phyloP scores from a whole-genome alignment of 1,140 invertebrate genomes.

The Vollenhovia emeryi region DNA sequence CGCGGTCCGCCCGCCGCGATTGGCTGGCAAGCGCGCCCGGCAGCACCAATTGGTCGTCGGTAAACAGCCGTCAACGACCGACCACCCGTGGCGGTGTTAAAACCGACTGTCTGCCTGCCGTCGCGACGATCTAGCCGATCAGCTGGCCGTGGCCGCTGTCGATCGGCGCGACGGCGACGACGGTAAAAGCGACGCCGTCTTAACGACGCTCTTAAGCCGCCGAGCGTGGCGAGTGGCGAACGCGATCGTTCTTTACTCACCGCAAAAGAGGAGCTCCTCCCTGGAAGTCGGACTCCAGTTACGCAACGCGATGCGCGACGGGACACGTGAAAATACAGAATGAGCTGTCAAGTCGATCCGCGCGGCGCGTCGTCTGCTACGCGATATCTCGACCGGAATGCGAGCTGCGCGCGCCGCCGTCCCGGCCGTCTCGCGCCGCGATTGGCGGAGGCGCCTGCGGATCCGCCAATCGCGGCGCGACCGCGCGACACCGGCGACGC shows the following conservation, averaged over 20 bases:
- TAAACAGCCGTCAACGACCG: conserved; percentile 53
- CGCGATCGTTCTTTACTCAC: conserved; percentile 74
- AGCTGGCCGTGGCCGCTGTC: conserved; percentile 25
- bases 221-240: not conserved
- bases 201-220: no score
- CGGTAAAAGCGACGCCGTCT: not conserved
- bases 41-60: conserved; percentile 71
- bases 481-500: no score
- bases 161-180: not conserved
- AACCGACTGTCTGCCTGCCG: not conserved
- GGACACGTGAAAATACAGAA: conserved; percentile 79
- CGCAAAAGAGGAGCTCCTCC: conserved; percentile 80
- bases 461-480: no score
- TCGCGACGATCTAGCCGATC: not conserved
- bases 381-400: conserved; percentile 66
- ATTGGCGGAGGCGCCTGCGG: conserved; percentile 42
- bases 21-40: conserved; percentile 64
- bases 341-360: conserved; percentile 79
- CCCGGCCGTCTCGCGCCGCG: not conserved
- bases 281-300: conserved; percentile 77
- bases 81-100: conserved; percentile 45
- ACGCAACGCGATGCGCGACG: conserved; percentile 78
- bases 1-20: conserved; percentile 66
- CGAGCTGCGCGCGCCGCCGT: conserved; percentile 10
- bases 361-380: conserved; percentile 77